Conservation (phyloP, 2,888 invertebrate species). For the Noctua comes region DNA sequence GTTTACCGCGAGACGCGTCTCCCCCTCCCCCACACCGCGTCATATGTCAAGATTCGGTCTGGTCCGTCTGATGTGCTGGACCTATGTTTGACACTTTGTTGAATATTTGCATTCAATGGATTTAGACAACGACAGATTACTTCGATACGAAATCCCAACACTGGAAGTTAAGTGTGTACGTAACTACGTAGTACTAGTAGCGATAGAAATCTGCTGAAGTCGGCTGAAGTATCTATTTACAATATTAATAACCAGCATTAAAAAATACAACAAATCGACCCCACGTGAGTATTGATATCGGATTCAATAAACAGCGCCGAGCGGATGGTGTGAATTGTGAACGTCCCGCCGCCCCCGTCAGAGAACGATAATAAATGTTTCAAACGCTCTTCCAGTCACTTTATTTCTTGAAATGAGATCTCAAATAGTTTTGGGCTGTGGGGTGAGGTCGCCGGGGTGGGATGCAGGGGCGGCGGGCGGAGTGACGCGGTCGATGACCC, state of each 20-base stretch:
- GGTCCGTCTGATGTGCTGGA: background rate
- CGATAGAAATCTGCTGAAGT: background rate
- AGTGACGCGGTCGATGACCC: conserved; percentile 59
- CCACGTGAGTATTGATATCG: conserved; percentile 7
- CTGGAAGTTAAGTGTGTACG: background rate
- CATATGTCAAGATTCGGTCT: conserved; percentile 20
- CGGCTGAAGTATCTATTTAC: background rate
- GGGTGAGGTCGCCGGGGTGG: conserved; percentile 32
- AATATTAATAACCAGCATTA: background rate
- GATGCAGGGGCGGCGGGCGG: background rate
- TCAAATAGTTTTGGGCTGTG: conserved; percentile 48
- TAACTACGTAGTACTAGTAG: background rate
- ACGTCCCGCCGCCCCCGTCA: background rate
- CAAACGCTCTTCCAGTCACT: conserved; percentile 56
- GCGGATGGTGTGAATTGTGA: conserved; percentile 15
- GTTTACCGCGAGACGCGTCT: conserved; percentile 7
- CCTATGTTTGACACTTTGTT: background rate
- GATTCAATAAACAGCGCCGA: conserved; percentile 12
- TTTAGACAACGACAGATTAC: conserved; percentile 8
- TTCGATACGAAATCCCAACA: background rate
- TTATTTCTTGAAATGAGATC: conserved; percentile 62
- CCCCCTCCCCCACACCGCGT: background rate
- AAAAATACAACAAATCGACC: conserved; percentile 4
- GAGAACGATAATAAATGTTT: conserved; percentile 54
- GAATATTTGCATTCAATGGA: background rate